Percentiles rank a stretch among this genome's conserved stretches.
phyloP scores from a whole-genome alignment of 2,113 vertebrate genomes.

The Eonycteris spelaea region DNA sequence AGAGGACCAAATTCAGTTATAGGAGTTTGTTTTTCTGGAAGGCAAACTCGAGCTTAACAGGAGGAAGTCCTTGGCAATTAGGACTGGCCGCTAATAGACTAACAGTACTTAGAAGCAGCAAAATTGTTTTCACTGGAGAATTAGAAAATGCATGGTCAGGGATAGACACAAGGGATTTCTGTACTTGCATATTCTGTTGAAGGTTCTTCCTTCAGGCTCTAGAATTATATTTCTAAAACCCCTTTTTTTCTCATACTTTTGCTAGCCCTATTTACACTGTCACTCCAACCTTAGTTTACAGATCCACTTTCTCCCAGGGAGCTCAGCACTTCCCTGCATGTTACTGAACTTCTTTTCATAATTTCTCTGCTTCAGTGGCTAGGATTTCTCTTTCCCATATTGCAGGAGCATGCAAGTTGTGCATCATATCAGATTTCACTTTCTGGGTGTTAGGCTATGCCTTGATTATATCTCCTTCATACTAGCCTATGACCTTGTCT shows the following conservation, averaged over 20 bases:
- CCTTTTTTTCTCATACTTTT: not conserved
- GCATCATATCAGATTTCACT: not conserved
- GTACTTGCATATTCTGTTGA: not conserved
- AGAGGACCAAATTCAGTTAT: not conserved
- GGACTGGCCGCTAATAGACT: not conserved
- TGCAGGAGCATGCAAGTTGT: not conserved
- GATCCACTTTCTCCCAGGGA: not conserved
- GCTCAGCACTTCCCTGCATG: not conserved
- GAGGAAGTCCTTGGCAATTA: not conserved
- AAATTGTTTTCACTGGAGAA: not conserved
- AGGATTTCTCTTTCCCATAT: not conserved
- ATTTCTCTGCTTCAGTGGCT: not conserved
- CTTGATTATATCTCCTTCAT: not conserved
- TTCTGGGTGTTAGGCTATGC: not conserved
- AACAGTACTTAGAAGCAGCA: not conserved
- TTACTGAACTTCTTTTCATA: not conserved
- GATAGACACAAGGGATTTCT: not conserved
- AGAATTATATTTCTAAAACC: not conserved
- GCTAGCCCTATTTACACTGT: not conserved
- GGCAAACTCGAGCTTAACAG: not conserved
- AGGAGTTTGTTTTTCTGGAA: not conserved
- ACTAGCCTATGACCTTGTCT: not conserved
- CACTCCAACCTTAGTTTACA: not conserved
- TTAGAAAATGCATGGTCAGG: not conserved
- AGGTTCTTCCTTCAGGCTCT: not conserved